A percentile compares a stretch with the other conserved stretches of the same genome.
These are phyloP conservation scores for Malthinus seriepunctatus DNA, from an alignment of 2,888 invertebrate species.

Conservation along the genomic window DNA sequence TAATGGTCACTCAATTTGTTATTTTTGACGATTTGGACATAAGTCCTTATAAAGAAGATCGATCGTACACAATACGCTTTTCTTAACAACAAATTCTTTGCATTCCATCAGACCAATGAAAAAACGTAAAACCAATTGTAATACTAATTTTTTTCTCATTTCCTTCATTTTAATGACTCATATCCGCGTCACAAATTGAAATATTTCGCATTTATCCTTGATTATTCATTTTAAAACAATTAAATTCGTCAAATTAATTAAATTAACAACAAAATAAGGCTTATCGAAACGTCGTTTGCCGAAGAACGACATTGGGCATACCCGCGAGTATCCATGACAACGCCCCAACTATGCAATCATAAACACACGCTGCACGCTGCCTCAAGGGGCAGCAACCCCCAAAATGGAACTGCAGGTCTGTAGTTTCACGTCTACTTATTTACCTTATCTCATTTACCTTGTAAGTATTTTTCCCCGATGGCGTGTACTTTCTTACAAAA, in stretches of 20 bases:
- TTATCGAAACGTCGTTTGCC: conserved; percentile 28
- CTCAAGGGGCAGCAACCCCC: conserved; percentile 27
- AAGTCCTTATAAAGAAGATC: too few relatives aligned
- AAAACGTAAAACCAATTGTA: too few relatives aligned
- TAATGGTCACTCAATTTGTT: too few relatives aligned
- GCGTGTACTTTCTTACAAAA: neutral
- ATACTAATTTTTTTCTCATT: too few relatives aligned
- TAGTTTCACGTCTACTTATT: conserved; percentile 18
- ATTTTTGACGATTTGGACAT: too few relatives aligned
- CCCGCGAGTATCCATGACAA: conserved; percentile 31
- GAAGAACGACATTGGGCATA: conserved; percentile 24
- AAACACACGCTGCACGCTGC: conserved; percentile 30
- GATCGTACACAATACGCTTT: too few relatives aligned
- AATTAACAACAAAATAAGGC: conserved; percentile 29
- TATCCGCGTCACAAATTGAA: too few relatives aligned
- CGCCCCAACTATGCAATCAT: conserved; percentile 34
- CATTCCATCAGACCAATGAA: too few relatives aligned
- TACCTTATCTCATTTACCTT: conserved; percentile 20
- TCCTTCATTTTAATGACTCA: too few relatives aligned
- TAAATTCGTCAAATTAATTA: conserved; percentile 14
- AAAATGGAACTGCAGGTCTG: conserved; percentile 21
- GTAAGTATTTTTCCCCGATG: conserved; percentile 14
- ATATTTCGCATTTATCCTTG: neutral
- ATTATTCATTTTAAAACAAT: neutral
- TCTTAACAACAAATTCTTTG: too few relatives aligned